These are phyloP conservation scores for Tetranychus piercei DNA, from an alignment of 2,888 invertebrate genomes.

Conservation along the genomic window DNA sequence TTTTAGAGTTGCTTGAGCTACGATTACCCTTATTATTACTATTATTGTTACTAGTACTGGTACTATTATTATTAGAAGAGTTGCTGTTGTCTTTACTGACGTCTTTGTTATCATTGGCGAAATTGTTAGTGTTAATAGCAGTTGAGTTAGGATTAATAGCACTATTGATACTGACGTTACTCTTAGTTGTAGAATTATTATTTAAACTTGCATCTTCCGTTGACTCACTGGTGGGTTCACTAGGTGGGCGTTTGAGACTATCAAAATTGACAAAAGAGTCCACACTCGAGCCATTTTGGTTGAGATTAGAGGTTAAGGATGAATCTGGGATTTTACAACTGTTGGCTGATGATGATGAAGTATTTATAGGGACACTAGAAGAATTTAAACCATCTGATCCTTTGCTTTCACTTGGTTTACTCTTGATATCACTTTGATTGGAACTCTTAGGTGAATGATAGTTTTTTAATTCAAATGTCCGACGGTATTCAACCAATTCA, in stretches of 20 bases:
- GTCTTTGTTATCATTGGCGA: background rate
- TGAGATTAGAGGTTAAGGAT: background rate
- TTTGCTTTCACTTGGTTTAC: constrained; percentile 27
- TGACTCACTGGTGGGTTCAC: background rate
- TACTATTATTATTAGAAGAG: background rate
- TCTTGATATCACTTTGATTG: background rate
- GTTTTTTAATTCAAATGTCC: background rate
- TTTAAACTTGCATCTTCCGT: background rate
- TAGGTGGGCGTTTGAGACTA: background rate
- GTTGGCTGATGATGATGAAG: background rate
- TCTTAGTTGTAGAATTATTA: background rate
- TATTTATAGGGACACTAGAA: background rate
- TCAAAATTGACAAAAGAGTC: background rate
- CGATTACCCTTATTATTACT: background rate
- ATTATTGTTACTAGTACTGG: background rate
- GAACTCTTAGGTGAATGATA: background rate
- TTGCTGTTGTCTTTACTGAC: constrained; percentile 2
- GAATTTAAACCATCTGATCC: background rate
- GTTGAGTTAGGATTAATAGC: background rate
- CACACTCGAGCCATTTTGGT: background rate
- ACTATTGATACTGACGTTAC: background rate
- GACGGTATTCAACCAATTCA: background rate
- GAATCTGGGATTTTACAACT: background rate
- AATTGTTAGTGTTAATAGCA: background rate
- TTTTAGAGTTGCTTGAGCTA: background rate